Conservation (phyloP, 2,797 vertebrate species). For the Distichodus sexfasciatus region DNA sequence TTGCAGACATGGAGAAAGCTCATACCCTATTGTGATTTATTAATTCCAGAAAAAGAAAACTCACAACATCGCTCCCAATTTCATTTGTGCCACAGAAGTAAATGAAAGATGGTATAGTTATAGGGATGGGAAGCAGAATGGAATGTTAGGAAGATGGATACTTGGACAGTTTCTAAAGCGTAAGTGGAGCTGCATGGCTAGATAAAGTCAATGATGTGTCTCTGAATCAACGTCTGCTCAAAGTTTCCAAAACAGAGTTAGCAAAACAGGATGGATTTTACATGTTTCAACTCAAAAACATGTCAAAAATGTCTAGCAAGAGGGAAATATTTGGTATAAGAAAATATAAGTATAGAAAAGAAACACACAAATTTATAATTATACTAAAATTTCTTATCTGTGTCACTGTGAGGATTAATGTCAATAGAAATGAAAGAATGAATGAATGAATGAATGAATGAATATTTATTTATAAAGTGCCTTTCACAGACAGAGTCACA, state of each 20-base stretch:
- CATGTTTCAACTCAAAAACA: not conserved
- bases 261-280: conserved; percentile 3
- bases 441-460: no score
- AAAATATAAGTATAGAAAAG: no score
- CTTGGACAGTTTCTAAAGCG: conserved; percentile 33
- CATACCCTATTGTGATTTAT: conserved; percentile 70
- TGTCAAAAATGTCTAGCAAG: no score
- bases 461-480: no score
- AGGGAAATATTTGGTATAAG: no score
- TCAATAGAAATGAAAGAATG: no score
- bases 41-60: conserved; percentile 69
- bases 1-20: conserved; percentile 70
- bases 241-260: conserved; percentile 20
- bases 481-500: no score
- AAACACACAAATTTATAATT: no score
- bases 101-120: conserved; percentile 52
- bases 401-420: no score
- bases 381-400: no score
- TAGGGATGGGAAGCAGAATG: conserved; percentile 41
- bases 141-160: conserved; percentile 47
- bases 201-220: conserved; percentile 37
- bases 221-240: conserved; percentile 22
- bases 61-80: conserved; percentile 63
- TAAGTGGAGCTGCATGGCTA: conserved; percentile 31
- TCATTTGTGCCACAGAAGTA: conserved; percentile 51